Evolutionary conservation across 30 jellyfish, hydroid and myxozoan genomes (phyloP), one percentile per base, ranked within the genome.

Genomic region (Aurelia sp.): DNA sequence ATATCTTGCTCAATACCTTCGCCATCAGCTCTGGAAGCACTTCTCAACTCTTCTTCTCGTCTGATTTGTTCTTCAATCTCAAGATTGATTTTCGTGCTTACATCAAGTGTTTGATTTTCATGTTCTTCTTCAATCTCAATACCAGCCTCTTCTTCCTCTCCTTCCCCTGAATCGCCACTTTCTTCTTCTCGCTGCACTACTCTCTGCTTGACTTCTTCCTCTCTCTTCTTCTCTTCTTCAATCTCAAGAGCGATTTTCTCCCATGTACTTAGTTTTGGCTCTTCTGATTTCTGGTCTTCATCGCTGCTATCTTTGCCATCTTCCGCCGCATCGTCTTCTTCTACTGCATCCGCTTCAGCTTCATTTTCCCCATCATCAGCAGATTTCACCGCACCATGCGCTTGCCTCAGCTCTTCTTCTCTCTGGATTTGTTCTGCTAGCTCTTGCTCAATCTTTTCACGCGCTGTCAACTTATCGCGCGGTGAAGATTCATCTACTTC

Each of bases 161-260:
- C 79, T 19, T 72, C 86, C 33, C 50, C 73, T 21, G 66, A 60
- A 11, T 61, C 58, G 6, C 13, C 48, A 5, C 48, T 55, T 9
- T 66, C 82, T 30, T 72, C 87, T 21, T 58, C 47, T 66, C 6
- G 27, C 15, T 50, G 21, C 6, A 44, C 55, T 44, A 7, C 55
- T 17, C 53, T 63, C 65, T 30, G 73, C 62, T 61, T 72, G 47
- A 50, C 58, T 33, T 84, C 93, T 20, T 60, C 93, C 30, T 84
- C 93, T 47, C 93, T 18, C 55, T 55, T 84, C 65, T 84, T 84
- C 59, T 84, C 93, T 48, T 84, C 93, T 59, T 84, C 93, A 8
- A 84, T 84, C 60, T 84, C 93, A 21, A 84, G 87, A 13, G 93
- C 93, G 19, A 84, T 84, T 27, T 84, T 84, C 63, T 84, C 93